These are phyloP conservation scores for Drosophila kambysellisi DNA, from an alignment of 2,888 invertebrate genomes.

Conservation along the genomic window DNA sequence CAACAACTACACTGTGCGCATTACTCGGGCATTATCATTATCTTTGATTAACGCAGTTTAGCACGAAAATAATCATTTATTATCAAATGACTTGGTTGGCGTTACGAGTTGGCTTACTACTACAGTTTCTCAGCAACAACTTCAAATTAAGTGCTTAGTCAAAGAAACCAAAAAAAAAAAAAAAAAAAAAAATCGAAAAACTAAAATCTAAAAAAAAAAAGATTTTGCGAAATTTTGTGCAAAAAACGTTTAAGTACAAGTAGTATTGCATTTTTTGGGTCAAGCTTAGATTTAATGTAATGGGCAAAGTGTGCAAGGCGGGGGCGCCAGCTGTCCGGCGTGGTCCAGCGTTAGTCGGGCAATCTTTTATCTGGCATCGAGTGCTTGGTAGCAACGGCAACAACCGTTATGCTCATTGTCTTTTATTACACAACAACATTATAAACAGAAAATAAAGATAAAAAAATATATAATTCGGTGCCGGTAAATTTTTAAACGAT, in stretches of 20 bases:
- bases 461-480: constrained; percentile 50
- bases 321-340: constrained; percentile 49
- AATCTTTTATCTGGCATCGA: constrained; percentile 48
- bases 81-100: constrained; percentile 55
- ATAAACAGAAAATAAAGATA: constrained; percentile 63
- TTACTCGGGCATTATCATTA: constrained; percentile 65
- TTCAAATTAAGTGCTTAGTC: constrained; percentile 76
- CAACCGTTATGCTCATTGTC: constrained; percentile 66
- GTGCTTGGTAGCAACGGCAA: constrained; percentile 15
- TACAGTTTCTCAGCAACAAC: constrained; percentile 20
- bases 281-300: constrained; percentile 78
- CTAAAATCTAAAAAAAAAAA: constrained; percentile 21
- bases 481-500: constrained; percentile 50
- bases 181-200: not conserved
- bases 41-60: constrained; percentile 77
- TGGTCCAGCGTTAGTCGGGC: constrained; percentile 20
- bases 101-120: constrained; percentile 6
- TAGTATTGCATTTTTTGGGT: constrained; percentile 61
- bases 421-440: constrained; percentile 75
- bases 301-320: constrained; percentile 29
- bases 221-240: constrained; percentile 63
- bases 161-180: constrained; percentile 5
- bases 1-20: constrained; percentile 26
- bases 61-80: constrained; percentile 78
- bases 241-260: constrained; percentile 49